A percentile compares a stretch with the other conserved stretches of the same genome.
phyloP scores from a whole-genome alignment of 2,888 invertebrate genomes.

The Lathronympha strigana region DNA sequence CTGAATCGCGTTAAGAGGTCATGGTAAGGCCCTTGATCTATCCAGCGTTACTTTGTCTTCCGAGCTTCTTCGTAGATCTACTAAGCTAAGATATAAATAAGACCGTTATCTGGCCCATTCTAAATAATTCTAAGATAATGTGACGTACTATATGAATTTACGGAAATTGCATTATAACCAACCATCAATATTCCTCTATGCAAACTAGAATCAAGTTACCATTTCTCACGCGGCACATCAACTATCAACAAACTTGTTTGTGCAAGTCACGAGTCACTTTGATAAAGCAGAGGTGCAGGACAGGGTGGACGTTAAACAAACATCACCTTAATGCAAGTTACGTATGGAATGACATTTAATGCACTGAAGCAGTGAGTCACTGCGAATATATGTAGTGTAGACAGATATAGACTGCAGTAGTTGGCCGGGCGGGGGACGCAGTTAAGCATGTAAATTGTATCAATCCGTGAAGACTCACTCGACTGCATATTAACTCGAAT shows the following conservation, averaged over 20 bases:
- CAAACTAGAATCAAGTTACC: constrained; percentile 24
- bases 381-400: background rate
- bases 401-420: constrained; percentile 9
- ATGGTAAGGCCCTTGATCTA: no score
- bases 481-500: background rate
- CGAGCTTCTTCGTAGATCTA: no score
- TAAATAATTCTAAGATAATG: no score
- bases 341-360: constrained; percentile 48
- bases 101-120: no score
- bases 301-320: constrained; percentile 50
- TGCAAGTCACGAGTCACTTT: constrained; percentile 39
- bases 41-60: no score
- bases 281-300: constrained; percentile 48
- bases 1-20: no score
- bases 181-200: background rate
- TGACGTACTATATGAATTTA: no score
- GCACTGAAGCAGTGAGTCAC: constrained; percentile 40
- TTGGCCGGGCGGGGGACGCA: background rate
- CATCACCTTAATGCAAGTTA: constrained; percentile 48
- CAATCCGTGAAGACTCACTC: constrained; percentile 3
- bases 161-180: background rate
- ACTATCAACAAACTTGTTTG: constrained; percentile 35
- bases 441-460: constrained; percentile 9
- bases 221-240: background rate
- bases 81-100: no score